These are phyloP conservation scores for Catajapyx aquilonaris DNA, from an alignment of 1,140 invertebrate genomes.

Conservation along the genomic window DNA sequence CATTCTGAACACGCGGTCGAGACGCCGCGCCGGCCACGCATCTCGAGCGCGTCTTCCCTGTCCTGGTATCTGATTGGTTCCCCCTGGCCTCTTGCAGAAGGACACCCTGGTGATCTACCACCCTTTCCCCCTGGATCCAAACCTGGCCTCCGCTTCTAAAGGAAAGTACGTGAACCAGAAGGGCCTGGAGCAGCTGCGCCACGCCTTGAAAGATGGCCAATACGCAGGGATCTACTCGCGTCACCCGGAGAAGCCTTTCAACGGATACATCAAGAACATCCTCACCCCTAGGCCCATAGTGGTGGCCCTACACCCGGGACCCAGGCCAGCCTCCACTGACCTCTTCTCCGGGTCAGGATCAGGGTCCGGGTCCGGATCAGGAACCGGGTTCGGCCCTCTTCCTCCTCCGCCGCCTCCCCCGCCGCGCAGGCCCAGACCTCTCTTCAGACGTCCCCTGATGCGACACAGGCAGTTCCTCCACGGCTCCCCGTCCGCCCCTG, in stretches of 20 bases:
- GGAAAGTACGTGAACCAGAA: conserved; percentile 13
- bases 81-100: not conserved
- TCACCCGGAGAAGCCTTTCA: conserved; percentile 10
- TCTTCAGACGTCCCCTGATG: not conserved
- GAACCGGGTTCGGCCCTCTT: not conserved
- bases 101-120: not conserved
- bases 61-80: too few relatives aligned
- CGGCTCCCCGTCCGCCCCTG: not conserved
- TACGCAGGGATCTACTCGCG: conserved; percentile 7
- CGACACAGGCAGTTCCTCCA: not conserved
- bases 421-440: not conserved
- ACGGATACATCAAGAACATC: conserved; percentile 9
- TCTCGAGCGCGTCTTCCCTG: too few relatives aligned
- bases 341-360: not conserved
- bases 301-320: not conserved
- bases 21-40: too few relatives aligned
- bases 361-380: not conserved
- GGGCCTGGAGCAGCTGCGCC: conserved; percentile 13
- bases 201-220: conserved; percentile 13
- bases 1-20: too few relatives aligned
- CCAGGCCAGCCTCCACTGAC: not conserved
- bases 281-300: not conserved
- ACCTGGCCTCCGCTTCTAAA: conserved; percentile 8
- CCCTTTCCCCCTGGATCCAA: conserved; percentile 8
- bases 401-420: not conserved